Percentiles rank a stretch among this genome's conserved stretches.
Conservation (phyloP, 2,888 invertebrate species). For the Harmothoe impar region DNA sequence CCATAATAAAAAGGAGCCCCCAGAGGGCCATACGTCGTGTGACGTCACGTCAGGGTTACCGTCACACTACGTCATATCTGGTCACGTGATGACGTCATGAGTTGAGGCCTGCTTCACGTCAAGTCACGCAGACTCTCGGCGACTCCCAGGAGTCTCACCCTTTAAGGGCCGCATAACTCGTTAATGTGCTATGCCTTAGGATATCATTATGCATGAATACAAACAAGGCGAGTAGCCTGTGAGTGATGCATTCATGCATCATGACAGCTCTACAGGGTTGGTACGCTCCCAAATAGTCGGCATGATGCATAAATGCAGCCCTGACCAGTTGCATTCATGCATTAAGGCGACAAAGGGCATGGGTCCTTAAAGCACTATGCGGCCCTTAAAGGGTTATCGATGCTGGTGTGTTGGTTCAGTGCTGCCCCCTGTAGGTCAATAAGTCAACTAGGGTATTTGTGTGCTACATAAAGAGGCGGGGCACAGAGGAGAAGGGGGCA, state of each 20-base stretch:
- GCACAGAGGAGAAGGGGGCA: not conserved
- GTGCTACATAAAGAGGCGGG: not conserved
- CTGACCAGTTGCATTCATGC: too few species aligned
- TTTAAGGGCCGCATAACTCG: too few species aligned
- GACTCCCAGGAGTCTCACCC: conserved; percentile 11
- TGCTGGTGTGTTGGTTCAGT: not conserved
- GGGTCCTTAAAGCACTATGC: too few species aligned
- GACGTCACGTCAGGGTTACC: not conserved
- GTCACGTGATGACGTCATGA: not conserved
- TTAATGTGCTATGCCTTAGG: too few species aligned
- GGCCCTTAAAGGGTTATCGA: too few species aligned
- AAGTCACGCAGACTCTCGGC: conserved; percentile 20
- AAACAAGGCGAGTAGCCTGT: too few species aligned
- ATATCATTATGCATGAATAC: too few species aligned
- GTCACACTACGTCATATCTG: not conserved
- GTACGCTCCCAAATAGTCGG: too few species aligned
- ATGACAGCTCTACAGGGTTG: too few species aligned
- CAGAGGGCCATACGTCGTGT: conserved; percentile 3
- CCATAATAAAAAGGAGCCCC: not conserved
- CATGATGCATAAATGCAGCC: too few species aligned
- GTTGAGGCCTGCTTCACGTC: not conserved
- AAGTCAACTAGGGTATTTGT: not conserved
- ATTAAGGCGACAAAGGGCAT: too few species aligned
- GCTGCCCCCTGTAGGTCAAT: not conserved
- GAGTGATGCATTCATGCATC: too few species aligned